A percentile compares a stretch with the other conserved stretches of the same genome.
These are phyloP conservation scores for Drosophila subsilvestris DNA, from an alignment of 2,888 invertebrate species.

Conservation along the genomic window DNA sequence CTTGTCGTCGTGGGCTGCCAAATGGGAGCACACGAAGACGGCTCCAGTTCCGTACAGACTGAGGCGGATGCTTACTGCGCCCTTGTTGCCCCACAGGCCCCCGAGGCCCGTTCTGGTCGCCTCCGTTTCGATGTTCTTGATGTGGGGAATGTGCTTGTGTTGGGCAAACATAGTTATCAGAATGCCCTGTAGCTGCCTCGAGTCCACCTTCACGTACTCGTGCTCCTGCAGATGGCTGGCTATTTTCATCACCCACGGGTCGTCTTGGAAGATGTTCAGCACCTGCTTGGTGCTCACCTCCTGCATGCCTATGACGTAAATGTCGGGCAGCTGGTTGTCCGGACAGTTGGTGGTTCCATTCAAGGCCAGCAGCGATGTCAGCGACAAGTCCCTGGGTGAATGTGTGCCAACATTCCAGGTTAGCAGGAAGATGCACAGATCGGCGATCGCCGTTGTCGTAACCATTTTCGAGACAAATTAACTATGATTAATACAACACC, in stretches of 20 bases:
- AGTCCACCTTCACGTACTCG: conserved; percentile 91
- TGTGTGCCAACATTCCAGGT: conserved; percentile 97
- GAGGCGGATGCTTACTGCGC: conserved; percentile 94
- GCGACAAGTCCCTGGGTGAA: conserved; percentile 88
- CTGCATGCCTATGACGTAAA: conserved; percentile 94
- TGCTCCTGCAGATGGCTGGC: conserved; percentile 87
- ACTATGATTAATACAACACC: conserved; percentile 43
- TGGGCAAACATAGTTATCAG: conserved; percentile 91
- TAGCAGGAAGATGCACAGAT: conserved; percentile 88
- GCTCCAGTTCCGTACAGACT: conserved; percentile 94
- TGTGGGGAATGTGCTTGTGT: conserved; percentile 90
- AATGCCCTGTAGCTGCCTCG: conserved; percentile 92
- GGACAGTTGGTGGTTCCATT: conserved; percentile 86
- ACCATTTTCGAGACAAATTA: conserved; percentile 57
- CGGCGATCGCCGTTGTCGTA: conserved; percentile 67
- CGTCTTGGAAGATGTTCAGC: conserved; percentile 91
- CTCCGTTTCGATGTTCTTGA: conserved; percentile 93
- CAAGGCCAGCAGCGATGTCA: conserved; percentile 89
- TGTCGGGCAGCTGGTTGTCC: conserved; percentile 89
- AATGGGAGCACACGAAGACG: conserved; percentile 94
- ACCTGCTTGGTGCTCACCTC: conserved; percentile 94
- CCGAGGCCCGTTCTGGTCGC: conserved; percentile 95
- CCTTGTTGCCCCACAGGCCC: conserved; percentile 94
- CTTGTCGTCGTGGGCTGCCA: conserved; percentile 94
- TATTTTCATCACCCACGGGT: conserved; percentile 92